Conservation (phyloP, 2,797 vertebrate species). For the Hippopotamyrus pictus region DNA sequence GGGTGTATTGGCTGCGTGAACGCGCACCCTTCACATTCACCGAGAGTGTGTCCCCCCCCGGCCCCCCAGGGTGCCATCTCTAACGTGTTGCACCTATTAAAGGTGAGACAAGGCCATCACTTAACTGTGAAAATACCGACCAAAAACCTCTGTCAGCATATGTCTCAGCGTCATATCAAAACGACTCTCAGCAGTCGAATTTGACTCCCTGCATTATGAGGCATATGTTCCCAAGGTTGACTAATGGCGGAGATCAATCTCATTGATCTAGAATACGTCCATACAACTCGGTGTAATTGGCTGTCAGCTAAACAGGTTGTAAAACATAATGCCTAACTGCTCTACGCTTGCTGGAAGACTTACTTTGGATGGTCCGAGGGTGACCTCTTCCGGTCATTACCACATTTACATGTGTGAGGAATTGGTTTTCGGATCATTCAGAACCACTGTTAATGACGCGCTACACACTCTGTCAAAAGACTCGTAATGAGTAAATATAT, state of each 20-base stretch:
- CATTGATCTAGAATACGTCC: background rate
- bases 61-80: conserved; percentile 32
- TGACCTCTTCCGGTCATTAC: conserved; percentile 37
- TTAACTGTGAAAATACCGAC: conserved; percentile 46
- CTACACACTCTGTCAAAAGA: background rate
- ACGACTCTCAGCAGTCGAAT: background rate
- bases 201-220: background rate
- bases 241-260: background rate
- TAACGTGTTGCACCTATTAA: conserved; percentile 47
- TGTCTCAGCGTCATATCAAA: background rate
- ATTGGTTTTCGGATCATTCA: background rate
- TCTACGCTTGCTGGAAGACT: background rate
- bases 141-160: background rate
- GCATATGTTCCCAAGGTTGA: background rate
- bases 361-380: background rate
- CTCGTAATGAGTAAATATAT: background rate
- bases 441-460: background rate
- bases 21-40: conserved; percentile 35
- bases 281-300: background rate
- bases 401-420: background rate
- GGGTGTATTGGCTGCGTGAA: conserved; percentile 26
- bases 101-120: conserved; percentile 54
- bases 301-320: conserved; percentile 13
- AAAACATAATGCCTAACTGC: conserved; percentile 51
- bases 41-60: conserved; percentile 12